Base-by-base conservation (phyloP, 1,140 invertebrate genomes). In the Zophobas morio region DNA sequence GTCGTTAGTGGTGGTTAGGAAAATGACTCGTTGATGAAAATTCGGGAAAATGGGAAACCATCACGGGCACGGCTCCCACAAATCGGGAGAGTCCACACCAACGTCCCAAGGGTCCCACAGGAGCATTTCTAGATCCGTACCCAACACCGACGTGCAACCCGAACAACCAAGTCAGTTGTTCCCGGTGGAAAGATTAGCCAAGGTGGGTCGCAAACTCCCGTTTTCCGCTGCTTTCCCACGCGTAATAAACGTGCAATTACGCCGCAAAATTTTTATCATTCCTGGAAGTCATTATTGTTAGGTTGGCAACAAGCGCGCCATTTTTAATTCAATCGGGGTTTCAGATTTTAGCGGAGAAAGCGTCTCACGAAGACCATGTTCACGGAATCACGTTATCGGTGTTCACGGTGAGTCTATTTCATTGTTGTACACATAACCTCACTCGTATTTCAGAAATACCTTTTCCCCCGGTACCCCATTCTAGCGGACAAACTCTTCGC, bases 391-490 rank as follows among this genome's bases (percentile, higher is more conserved):
- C 91, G 1, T 84, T 89, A 57, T 89, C 89, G 51, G 89, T 89
- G 37, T 92, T 92, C 83, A 89, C 88, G 77, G 91, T 92, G 84
- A 89, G 87, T 87, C 5, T 56, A 40, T 70, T 54, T 33, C 20
- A 54, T 47, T 75, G 72, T 66, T 80, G 63, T 78, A 4, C 77
- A 46, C 57, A 75, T 73, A 54, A 79, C 33, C 33, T 60, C 32
- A 51, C 36, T 47, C 74, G 81, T 87, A 77, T 89, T 88, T 70
- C 87, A 94, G 90, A 89, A 89, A 79, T 93, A 93, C 86, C 86
- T 95, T 77, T 95, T 95, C 86, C 93, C 94, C n/a, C 90, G 91
- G 84, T 93, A 95, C 86, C 89, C 90, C 1, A 90, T 94, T 77
- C 87, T 95, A 75, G 93, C 91, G 20, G 88, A 90, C 37, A 90